phyloP scores from a whole-genome alignment of 1,140 invertebrate species.

The Druon quercuslanigerum region DNA sequence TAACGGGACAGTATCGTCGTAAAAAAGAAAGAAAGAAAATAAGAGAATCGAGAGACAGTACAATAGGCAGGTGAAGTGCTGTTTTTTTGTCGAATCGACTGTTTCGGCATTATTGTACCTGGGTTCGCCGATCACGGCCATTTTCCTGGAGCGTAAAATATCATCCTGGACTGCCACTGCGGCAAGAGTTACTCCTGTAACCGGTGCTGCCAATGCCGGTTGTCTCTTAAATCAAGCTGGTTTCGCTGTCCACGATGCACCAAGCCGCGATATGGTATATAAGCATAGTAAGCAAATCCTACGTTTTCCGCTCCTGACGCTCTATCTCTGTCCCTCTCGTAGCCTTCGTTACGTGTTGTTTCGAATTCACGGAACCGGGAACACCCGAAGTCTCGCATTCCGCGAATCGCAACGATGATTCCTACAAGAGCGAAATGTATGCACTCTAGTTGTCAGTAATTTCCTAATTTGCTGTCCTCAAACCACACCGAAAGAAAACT shows the following conservation, averaged over 20 bases:
- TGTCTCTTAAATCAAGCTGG: constrained; percentile 28
- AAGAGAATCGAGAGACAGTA: constrained; percentile 15
- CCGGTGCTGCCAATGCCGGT: constrained; percentile 35
- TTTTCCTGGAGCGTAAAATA: constrained; percentile 65
- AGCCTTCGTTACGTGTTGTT: background rate
- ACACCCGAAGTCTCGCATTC: constrained; percentile 14
- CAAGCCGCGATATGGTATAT: constrained; percentile 37
- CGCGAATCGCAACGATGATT: constrained; percentile 39
- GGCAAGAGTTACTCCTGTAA: constrained; percentile 57
- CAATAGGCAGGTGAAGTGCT: background rate
- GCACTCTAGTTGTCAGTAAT: constrained; percentile 32
- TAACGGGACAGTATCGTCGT: background rate
- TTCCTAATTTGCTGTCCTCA: constrained; percentile 33
- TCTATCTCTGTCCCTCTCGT: constrained; percentile 20
- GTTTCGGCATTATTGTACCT: constrained; percentile 48
- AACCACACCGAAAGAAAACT: constrained; percentile 48
- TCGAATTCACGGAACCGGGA: background rate
- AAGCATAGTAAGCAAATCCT: background rate
- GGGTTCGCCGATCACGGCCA: constrained; percentile 71
- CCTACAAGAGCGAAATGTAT: constrained; percentile 36
- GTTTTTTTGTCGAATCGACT: background rate
- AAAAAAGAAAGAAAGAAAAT: constrained; percentile 4
- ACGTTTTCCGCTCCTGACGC: constrained; percentile 1
- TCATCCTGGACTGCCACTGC: constrained; percentile 63
- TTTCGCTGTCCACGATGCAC: constrained; percentile 4